Percentiles rank a stretch among this genome's conserved stretches.
Conservation (phyloP, 2,113 vertebrate species). For the Dunckerocampus dactyliophorus region DNA sequence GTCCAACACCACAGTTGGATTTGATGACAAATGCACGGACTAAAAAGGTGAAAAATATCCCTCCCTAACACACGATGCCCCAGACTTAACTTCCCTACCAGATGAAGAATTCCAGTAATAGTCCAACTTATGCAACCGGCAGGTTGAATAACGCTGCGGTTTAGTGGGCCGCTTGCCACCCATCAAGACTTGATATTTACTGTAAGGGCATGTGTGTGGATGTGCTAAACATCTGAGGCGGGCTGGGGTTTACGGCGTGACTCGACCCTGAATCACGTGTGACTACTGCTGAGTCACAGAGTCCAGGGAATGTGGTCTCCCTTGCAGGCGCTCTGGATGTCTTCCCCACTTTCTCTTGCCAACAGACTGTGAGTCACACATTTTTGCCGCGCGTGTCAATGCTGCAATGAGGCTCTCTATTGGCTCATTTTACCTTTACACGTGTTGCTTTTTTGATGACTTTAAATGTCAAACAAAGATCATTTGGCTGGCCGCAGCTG, state of each 20-base stretch:
- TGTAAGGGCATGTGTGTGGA: slow-evolving; percentile 46
- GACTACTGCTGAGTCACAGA: slow-evolving; percentile 57
- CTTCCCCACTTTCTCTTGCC: slow-evolving; percentile 7
- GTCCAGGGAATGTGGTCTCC: slow-evolving; percentile 20
- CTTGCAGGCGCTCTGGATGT: slow-evolving; percentile 10
- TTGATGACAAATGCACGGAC: neutral
- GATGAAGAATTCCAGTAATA: slow-evolving; percentile 42
- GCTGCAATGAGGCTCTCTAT: neutral
- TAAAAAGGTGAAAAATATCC: neutral
- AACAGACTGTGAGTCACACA: slow-evolving; percentile 22
- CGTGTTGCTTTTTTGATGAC: slow-evolving; percentile 3
- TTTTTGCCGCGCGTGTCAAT: slow-evolving; percentile 32
- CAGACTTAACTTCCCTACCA: slow-evolving; percentile 18
- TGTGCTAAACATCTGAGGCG: slow-evolving; percentile 51
- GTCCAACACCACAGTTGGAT: neutral
- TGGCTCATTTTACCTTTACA: slow-evolving; percentile 15
- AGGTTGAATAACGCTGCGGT: slow-evolving; percentile 27
- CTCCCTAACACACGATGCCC: neutral
- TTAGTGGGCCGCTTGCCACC: slow-evolving; percentile 9
- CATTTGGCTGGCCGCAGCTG: no score
- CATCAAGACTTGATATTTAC: slow-evolving; percentile 48
- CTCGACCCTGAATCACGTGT: slow-evolving; percentile 57
- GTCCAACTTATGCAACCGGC: slow-evolving; percentile 18
- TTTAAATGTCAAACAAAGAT: neutral
- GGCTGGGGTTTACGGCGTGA: slow-evolving; percentile 26